Evolutionary conservation across 2,797 vertebrate genomes (phyloP), one percentile per base, ranked within the genome.

Genomic region (Tiaroga cobitis): DNA sequence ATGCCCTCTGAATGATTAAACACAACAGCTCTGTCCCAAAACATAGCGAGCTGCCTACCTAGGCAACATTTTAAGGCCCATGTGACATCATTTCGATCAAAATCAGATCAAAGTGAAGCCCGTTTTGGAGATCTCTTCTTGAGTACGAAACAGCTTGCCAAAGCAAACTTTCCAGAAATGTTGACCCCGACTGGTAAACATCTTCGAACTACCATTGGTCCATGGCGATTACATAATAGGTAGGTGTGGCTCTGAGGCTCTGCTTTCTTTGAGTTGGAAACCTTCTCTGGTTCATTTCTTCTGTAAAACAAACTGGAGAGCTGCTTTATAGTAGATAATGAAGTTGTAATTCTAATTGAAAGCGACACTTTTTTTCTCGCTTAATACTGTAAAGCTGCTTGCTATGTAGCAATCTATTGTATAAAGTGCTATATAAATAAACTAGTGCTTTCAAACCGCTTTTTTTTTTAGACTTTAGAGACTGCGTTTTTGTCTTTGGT

Each of bases 1-100:
- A 81, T 61, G 81, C 37, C n/a, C 78, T 80, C 56, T 5, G 41
- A n/a, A 63, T 34, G 29, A 83, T 37, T 34, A 54, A 56, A 41
- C 32, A 51, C 21, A 75, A 21, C 8, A 51, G 54, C 21, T 75
- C 70, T 82, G 54, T 32, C 32, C 68, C 51, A 73, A 49, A 74
- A 65, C 56, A 65, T 10, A 39, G 21, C 10, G 2, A 67, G 9
- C 43, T 5, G 24, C 41, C 41, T n/a, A 46, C n/a, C 51, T 43
- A 21, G 2, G 26, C 8, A 74, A 49, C n/a, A 34, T 46, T n/a
- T 37, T 5, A 37, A 37, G 34, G 34, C 34, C 34, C 29, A 29
- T 29, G 16, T 67, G 61, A 63, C 19, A 56, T 56, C 0, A 7
- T 39, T 46, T 51, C 0, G 24, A 59, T 11, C 16, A 16, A 72